These are phyloP conservation scores for Australoheros facetus DNA, from an alignment of 2,797 vertebrate species.

Conservation along the genomic window DNA sequence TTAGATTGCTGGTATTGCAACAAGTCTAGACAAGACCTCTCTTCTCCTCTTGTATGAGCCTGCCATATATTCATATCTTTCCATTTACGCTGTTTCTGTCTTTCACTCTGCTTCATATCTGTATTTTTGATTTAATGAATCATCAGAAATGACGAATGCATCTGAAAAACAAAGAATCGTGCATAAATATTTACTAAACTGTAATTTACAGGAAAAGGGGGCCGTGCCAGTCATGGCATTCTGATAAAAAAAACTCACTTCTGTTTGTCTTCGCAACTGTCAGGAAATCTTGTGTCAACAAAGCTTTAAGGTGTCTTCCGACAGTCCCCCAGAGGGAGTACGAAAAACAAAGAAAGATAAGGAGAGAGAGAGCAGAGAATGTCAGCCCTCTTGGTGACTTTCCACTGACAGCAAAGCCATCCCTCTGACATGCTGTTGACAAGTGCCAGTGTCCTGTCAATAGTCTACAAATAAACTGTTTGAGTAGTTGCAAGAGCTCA, in stretches of 20 bases:
- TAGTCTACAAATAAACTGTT: constrained; percentile 79
- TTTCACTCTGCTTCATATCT: constrained; percentile 2
- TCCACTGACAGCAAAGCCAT: constrained; percentile 65
- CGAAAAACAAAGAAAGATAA: constrained; percentile 16
- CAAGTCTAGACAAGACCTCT: constrained; percentile 73
- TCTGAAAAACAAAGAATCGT: background rate
- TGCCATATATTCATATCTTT: constrained; percentile 17
- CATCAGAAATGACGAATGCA: background rate
- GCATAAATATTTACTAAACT: background rate
- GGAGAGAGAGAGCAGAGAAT: constrained; percentile 24
- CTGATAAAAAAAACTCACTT: background rate
- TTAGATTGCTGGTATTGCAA: constrained; percentile 60
- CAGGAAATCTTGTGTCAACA: constrained; percentile 62
- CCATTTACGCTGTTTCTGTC: constrained; percentile 12
- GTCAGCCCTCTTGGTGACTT: constrained; percentile 58
- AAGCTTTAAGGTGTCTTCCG: constrained; percentile 51
- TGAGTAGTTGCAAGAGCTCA: constrained; percentile 64
- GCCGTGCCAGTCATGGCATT: background rate
- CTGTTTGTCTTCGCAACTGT: background rate
- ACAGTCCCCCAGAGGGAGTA: constrained; percentile 20
- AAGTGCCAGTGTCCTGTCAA: constrained; percentile 68
- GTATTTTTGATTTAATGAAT: background rate
- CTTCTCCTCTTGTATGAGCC: constrained; percentile 20
- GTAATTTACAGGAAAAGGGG: background rate
- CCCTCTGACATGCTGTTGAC: constrained; percentile 71